Conservation (phyloP, 2,113 vertebrate species). For the Eublepharis macularius region DNA sequence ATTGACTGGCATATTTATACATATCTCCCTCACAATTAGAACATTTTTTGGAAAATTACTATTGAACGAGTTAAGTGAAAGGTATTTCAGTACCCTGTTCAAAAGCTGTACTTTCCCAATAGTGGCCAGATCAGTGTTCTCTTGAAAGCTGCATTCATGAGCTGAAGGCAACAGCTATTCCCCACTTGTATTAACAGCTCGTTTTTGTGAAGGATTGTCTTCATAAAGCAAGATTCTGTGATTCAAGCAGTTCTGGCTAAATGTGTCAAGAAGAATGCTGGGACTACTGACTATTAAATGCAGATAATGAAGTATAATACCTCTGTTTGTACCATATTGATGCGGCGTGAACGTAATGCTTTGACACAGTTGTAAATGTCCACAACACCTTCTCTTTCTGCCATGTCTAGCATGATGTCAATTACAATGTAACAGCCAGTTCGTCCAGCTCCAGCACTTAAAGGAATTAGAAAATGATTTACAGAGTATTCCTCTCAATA, state of each 20-base stretch:
- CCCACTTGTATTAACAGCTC: background rate
- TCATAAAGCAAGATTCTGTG: background rate
- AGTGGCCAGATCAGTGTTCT: too few species aligned
- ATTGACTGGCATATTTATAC: too few species aligned
- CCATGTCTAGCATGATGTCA: conserved; percentile 99
- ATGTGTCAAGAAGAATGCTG: background rate
- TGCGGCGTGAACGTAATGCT: conserved; percentile 93
- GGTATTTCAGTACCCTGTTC: too few species aligned
- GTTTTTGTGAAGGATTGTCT: background rate
- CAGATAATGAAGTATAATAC: conserved; percentile 68
- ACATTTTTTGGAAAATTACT: too few species aligned
- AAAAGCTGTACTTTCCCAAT: too few species aligned
- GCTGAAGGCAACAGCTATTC: too few species aligned
- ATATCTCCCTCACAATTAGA: too few species aligned
- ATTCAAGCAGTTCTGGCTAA: background rate
- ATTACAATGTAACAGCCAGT: conserved; percentile 99
- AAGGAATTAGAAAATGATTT: conserved; percentile 23
- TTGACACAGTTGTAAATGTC: conserved; percentile 99
- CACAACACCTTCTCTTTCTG: conserved; percentile 96
- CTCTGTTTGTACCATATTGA: conserved; percentile 99
- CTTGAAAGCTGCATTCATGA: too few species aligned
- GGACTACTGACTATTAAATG: background rate
- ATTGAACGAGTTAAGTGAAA: too few species aligned
- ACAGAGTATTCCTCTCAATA: background rate
- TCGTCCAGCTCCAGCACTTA: conserved; percentile 93